Percentiles rank a stretch among this genome's conserved stretches.
Evolutionary conservation across 1,140 invertebrate genomes (phyloP).

Genomic region (Philaenus spumarius): DNA sequence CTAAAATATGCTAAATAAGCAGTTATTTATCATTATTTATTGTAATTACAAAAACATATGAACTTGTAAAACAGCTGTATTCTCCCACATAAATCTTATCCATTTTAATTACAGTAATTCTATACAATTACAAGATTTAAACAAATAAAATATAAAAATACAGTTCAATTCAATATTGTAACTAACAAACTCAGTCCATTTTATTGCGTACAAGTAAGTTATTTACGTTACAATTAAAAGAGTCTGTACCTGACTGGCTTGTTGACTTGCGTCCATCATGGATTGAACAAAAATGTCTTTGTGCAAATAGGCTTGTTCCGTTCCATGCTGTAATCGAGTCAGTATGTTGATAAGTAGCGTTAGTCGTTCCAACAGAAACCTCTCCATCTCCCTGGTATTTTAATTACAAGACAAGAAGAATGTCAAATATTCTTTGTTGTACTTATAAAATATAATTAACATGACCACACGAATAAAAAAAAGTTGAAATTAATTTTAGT

Average conservation of each 20-base stretch:
- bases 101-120: not conserved
- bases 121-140: not conserved
- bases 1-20: too few relatives aligned
- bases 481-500: too few relatives aligned
- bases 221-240: constrained; percentile 61
- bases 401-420: too few relatives aligned
- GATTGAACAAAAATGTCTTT: constrained; percentile 47
- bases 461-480: too few relatives aligned
- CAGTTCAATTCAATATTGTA: not conserved
- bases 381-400: constrained; percentile 49
- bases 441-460: too few relatives aligned
- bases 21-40: too few relatives aligned
- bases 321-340: constrained; percentile 58
- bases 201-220: constrained; percentile 47
- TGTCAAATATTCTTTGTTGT: too few relatives aligned
- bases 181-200: constrained; percentile 11
- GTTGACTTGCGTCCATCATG: constrained; percentile 48
- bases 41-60: too few relatives aligned
- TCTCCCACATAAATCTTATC: too few relatives aligned
- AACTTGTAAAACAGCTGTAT: too few relatives aligned
- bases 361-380: constrained; percentile 72
- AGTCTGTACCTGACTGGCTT: constrained; percentile 48
- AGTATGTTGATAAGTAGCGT: constrained; percentile 70
- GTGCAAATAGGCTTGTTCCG: constrained; percentile 49
- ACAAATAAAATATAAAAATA: not conserved